Percentiles rank a stretch among this genome's conserved stretches.
Evolutionary conservation across 1,140 invertebrate species (phyloP).

Genomic region (Battus philenor): DNA sequence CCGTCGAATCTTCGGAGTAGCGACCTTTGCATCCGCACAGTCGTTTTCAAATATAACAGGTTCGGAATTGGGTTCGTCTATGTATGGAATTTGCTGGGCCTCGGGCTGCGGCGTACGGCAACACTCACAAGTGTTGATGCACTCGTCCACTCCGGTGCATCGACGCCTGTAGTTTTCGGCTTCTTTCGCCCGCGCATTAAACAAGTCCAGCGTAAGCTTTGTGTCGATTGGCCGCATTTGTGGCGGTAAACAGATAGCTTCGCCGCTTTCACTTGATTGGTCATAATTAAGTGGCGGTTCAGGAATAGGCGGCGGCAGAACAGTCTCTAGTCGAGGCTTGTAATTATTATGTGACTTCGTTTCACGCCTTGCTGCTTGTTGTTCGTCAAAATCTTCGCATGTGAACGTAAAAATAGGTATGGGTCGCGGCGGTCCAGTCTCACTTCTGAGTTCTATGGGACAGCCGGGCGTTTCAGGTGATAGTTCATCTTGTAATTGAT

Average conservation of each 20-base stretch:
- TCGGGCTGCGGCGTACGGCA: slow-evolving; percentile 65
- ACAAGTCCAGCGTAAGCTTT: slow-evolving; percentile 51
- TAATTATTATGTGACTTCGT: slow-evolving; percentile 28
- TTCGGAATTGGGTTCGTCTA: slow-evolving; percentile 67
- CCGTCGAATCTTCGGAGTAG: slow-evolving; percentile 56
- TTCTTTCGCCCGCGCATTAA: slow-evolving; percentile 40
- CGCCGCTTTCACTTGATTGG: slow-evolving; percentile 47
- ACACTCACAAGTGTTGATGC: slow-evolving; percentile 64
- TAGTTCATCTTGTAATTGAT: slow-evolving; percentile 53
- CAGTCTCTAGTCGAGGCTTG: slow-evolving; percentile 21
- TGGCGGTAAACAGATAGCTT: slow-evolving; percentile 48
- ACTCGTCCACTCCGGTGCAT: slow-evolving; percentile 54
- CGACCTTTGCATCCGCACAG: slow-evolving; percentile 33
- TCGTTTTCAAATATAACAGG: slow-evolving; percentile 68
- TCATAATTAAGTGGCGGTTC: slow-evolving; percentile 43
- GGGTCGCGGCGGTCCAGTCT: slow-evolving; percentile 25
- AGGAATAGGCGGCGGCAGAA: slow-evolving; percentile 38
- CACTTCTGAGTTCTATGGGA: slow-evolving; percentile 39
- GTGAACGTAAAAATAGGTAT: slow-evolving; percentile 67
- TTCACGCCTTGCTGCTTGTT: slow-evolving; percentile 20
- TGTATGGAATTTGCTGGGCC: slow-evolving; percentile 61
- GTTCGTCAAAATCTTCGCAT: slow-evolving; percentile 58
- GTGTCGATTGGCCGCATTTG: slow-evolving; percentile 62
- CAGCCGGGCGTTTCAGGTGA: slow-evolving; percentile 59
- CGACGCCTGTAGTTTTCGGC: slow-evolving; percentile 37